phyloP scores from a whole-genome alignment of 2,888 invertebrate species.

The Hemicrepidius hirtus region DNA sequence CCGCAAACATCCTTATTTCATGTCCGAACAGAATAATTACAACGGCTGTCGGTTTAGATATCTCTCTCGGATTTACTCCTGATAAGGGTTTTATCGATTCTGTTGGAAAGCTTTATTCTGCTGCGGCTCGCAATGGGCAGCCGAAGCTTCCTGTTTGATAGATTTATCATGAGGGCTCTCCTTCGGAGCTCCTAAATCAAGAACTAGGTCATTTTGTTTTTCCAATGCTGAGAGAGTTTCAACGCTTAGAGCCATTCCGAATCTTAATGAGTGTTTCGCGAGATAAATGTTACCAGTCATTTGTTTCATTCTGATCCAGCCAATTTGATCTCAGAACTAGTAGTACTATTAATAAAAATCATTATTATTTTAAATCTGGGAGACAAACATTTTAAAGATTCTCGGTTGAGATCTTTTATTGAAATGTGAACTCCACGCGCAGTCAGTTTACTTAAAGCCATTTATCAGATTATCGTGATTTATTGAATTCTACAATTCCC shows the following conservation, averaged over 20 bases:
- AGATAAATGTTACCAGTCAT: neutral
- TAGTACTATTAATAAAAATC: neutral
- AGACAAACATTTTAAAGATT: neutral
- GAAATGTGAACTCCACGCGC: constrained; percentile 2
- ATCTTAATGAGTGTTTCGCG: constrained; percentile 13
- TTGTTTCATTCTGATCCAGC: neutral
- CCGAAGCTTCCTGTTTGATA: constrained; percentile 38
- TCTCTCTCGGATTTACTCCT: constrained; percentile 40
- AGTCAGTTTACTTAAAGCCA: neutral
- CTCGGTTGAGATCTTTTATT: neutral
- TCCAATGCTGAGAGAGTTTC: constrained; percentile 4
- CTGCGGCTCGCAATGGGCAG: constrained; percentile 34
- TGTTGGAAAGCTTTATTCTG: constrained; percentile 38
- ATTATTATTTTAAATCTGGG: neutral
- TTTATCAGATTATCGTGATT: constrained; percentile 14
- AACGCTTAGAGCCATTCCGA: constrained; percentile 20
- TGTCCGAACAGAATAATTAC: constrained; percentile 43
- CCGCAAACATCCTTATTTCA: constrained; percentile 27
- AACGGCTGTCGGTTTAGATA: constrained; percentile 42
- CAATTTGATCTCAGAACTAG: neutral
- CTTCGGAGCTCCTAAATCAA: constrained; percentile 36
- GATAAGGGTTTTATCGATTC: constrained; percentile 46
- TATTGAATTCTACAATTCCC: constrained; percentile 8
- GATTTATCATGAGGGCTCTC: constrained; percentile 37
- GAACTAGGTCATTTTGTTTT: constrained; percentile 38